Evolutionary conservation across 1,140 invertebrate genomes (phyloP).

Genomic region (Linepithema humile): DNA sequence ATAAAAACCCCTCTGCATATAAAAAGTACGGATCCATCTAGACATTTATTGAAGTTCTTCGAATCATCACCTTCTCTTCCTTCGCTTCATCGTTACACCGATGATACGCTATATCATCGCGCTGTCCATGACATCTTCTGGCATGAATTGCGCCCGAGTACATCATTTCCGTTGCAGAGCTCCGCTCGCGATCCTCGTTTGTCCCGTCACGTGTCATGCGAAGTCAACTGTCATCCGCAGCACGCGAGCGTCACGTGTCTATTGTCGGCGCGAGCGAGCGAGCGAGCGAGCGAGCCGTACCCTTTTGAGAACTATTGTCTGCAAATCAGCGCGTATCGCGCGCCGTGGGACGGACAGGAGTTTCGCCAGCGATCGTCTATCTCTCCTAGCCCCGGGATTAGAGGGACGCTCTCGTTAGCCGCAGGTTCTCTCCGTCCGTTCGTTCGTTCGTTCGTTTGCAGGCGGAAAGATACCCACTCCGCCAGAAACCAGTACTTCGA

Average conservation of each 20-base stretch:
- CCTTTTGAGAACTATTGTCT: conserved; percentile 73
- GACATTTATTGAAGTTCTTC: background rate
- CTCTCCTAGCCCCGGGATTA: conserved; percentile 24
- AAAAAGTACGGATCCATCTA: too few relatives aligned
- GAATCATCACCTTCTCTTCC: background rate
- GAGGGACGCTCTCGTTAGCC: conserved; percentile 59
- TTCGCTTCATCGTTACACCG: background rate
- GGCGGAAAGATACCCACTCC: conserved; percentile 34
- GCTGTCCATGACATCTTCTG: conserved; percentile 42
- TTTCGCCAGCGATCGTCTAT: conserved; percentile 60
- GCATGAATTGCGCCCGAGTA: conserved; percentile 44
- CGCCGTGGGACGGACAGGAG: conserved; percentile 50
- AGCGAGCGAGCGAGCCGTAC: conserved; percentile 37
- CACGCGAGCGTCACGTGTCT: conserved; percentile 71
- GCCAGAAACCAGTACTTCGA: conserved; percentile 36
- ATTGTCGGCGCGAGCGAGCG: conserved; percentile 64
- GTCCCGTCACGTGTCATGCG: conserved; percentile 69
- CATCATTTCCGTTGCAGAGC: conserved; percentile 44
- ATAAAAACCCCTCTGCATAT: too few relatives aligned
- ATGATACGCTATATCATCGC: conserved; percentile 28
- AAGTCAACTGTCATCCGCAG: conserved; percentile 73
- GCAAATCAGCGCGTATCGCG: conserved; percentile 70
- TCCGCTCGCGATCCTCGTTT: conserved; percentile 63
- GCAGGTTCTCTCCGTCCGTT: conserved; percentile 19
- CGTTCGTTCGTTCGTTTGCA: conserved; percentile 43